A percentile compares a stretch with the other conserved stretches of the same genome.
phyloP scores from a whole-genome alignment of 2,888 invertebrate genomes.

The Tetragonisca angustula region DNA sequence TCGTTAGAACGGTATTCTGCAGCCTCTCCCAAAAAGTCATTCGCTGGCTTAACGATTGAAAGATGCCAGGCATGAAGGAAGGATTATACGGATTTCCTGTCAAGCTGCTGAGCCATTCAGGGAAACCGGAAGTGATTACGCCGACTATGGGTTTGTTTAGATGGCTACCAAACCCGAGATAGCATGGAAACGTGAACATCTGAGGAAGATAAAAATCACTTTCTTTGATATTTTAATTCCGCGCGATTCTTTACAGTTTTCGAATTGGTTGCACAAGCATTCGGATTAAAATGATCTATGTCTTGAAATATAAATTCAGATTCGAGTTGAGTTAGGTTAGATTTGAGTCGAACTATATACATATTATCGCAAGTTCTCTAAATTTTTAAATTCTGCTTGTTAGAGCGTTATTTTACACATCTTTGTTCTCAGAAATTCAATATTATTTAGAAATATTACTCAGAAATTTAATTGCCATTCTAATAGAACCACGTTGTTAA shows the following conservation, averaged over 20 bases:
- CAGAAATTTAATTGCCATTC: too few species aligned
- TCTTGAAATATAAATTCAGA: too few species aligned
- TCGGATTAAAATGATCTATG: not conserved
- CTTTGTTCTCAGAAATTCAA: too few species aligned
- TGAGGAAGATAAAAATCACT: conserved; percentile 47
- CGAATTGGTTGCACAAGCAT: not conserved
- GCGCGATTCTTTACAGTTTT: not conserved
- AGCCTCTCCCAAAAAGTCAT: conserved; percentile 77
- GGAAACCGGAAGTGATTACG: conserved; percentile 65
- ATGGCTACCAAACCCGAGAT: conserved; percentile 73
- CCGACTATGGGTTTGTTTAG: conserved; percentile 74
- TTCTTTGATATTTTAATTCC: not conserved
- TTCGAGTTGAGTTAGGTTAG: too few species aligned
- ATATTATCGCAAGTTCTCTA: too few species aligned
- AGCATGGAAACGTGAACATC: conserved; percentile 75
- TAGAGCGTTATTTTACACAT: too few species aligned
- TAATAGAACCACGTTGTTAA: too few species aligned
- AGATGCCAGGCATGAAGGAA: conserved; percentile 68
- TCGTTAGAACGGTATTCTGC: conserved; percentile 60
- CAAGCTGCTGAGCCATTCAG: conserved; percentile 75
- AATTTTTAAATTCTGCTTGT: too few species aligned
- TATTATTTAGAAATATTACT: too few species aligned
- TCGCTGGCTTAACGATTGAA: conserved; percentile 44
- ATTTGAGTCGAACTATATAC: too few species aligned
- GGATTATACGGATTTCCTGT: conserved; percentile 73